These are phyloP conservation scores for Drosophila ercepeae DNA, from an alignment of 1,140 invertebrate species.

Conservation along the genomic window DNA sequence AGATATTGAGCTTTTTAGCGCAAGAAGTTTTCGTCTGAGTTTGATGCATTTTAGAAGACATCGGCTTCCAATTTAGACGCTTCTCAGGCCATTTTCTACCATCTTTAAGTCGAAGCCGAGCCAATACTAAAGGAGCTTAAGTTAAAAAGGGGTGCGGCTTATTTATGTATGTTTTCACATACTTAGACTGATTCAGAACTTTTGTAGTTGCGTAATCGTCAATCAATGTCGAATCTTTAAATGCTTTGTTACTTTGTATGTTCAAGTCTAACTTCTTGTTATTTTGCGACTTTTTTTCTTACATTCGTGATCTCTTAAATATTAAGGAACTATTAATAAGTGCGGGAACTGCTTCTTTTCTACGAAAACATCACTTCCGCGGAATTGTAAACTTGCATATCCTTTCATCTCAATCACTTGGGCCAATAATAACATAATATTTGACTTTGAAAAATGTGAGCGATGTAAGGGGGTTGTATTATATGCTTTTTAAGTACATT, in stretches of 20 bases:
- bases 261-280: constrained; percentile 32
- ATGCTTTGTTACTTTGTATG: constrained; percentile 14
- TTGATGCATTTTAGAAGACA: constrained; percentile 14
- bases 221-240: constrained; percentile 30
- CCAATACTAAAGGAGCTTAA: constrained; percentile 80
- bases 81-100: constrained; percentile 40
- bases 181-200: constrained; percentile 83
- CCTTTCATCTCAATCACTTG: too few relatives aligned
- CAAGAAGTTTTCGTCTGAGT: constrained; percentile 8
- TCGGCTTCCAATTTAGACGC: constrained; percentile 19
- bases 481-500: too few relatives aligned
- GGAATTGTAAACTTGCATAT: constrained; percentile 78
- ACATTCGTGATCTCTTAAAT: constrained; percentile 66
- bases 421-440: too few relatives aligned
- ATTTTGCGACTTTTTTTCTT: constrained; percentile 51
- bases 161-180: constrained; percentile 83
- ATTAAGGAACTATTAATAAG: constrained; percentile 71
- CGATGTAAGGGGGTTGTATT: too few relatives aligned
- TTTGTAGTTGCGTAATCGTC: constrained; percentile 82
- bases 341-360: constrained; percentile 51
- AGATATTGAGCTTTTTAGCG: constrained; percentile 56
- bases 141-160: constrained; percentile 80
- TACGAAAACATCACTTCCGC: constrained; percentile 38
- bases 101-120: constrained; percentile 70
- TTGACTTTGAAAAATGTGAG: too few relatives aligned